Evolutionary conservation across 35 echinoderm and acorn worm species (phyloP).

Genomic region (Apostichopus parvimensis): DNA sequence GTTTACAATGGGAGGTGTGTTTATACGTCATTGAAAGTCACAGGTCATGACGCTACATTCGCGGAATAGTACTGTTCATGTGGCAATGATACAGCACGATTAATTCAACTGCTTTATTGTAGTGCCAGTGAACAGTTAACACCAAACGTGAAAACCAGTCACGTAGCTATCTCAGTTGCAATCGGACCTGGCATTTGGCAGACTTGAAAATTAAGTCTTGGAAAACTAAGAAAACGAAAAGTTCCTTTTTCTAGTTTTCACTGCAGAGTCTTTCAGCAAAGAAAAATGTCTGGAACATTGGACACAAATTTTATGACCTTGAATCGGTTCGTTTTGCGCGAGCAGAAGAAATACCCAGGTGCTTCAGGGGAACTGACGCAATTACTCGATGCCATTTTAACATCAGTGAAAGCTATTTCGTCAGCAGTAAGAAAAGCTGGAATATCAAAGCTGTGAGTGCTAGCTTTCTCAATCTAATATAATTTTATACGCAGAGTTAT

Average conservation of each 20-base stretch:
- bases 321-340: slow-evolving; percentile 88
- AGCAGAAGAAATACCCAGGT: slow-evolving; percentile 80
- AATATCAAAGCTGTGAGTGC: slow-evolving; percentile 92
- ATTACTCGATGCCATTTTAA: slow-evolving; percentile 83
- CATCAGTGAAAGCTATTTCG: slow-evolving; percentile 97
- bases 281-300: slow-evolving; percentile 50
- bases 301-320: slow-evolving; percentile 97
- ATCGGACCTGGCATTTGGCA: background rate
- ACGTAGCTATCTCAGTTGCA: background rate
- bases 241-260: too few relatives aligned
- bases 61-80: background rate
- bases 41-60: background rate
- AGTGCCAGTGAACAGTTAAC: too few relatives aligned
- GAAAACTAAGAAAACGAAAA: too few relatives aligned
- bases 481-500: slow-evolving; percentile 8
- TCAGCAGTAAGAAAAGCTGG: slow-evolving; percentile 95
- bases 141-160: background rate
- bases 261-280: background rate
- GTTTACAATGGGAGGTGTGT: slow-evolving; percentile 34
- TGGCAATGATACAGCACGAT: background rate
- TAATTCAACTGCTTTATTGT: background rate
- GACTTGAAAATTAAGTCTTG: too few relatives aligned
- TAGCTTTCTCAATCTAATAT: slow-evolving; percentile 5
- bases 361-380: slow-evolving; percentile 95
- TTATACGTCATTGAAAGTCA: background rate